A percentile compares a stretch with the other conserved stretches of the same genome.
These are phyloP conservation scores for Corbicula japonica DNA, from an alignment of 2,888 invertebrate species.

Conservation along the genomic window DNA sequence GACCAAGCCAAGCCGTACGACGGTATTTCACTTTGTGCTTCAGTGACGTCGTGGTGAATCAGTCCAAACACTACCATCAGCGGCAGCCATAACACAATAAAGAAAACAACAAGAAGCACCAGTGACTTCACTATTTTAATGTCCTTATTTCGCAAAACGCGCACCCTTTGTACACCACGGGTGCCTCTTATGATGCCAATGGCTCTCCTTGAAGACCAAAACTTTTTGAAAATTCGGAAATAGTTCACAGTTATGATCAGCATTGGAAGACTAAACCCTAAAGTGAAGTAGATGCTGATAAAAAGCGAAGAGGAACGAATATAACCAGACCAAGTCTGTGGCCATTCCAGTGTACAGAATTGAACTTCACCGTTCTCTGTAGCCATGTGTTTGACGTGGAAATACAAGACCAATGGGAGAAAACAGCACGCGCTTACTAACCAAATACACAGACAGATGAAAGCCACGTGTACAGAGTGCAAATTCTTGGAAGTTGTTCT, in stretches of 20 bases:
- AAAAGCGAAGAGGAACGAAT: slow-evolving; percentile 63
- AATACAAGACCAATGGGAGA: slow-evolving; percentile 73
- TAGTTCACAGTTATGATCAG: slow-evolving; percentile 69
- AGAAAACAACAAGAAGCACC: slow-evolving; percentile 72
- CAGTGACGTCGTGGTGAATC: slow-evolving; percentile 70
- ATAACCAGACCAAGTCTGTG: slow-evolving; percentile 45
- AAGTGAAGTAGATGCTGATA: slow-evolving; percentile 46
- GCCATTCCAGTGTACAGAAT: slow-evolving; percentile 79
- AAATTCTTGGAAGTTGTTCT: slow-evolving; percentile 45
- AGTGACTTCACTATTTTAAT: slow-evolving; percentile 72
- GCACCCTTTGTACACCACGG: no score
- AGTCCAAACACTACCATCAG: slow-evolving; percentile 72
- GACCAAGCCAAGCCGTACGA: slow-evolving; percentile 72
- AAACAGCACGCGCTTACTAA: slow-evolving; percentile 56
- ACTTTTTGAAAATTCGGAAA: slow-evolving; percentile 68
- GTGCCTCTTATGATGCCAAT: no score
- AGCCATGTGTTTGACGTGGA: slow-evolving; percentile 65
- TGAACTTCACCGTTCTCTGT: slow-evolving; percentile 49
- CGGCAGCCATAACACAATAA: slow-evolving; percentile 77
- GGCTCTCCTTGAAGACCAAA: slow-evolving; percentile 61
- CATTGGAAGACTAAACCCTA: slow-evolving; percentile 71
- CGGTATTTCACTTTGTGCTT: slow-evolving; percentile 60
- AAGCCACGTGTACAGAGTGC: slow-evolving; percentile 55
- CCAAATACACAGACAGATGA: slow-evolving; percentile 70
- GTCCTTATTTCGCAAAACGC: slow-evolving; percentile 54